A percentile compares a stretch with the other conserved stretches of the same genome.
Evolutionary conservation across 2,113 vertebrate genomes (phyloP).

Genomic region (Taurulus bubalis): DNA sequence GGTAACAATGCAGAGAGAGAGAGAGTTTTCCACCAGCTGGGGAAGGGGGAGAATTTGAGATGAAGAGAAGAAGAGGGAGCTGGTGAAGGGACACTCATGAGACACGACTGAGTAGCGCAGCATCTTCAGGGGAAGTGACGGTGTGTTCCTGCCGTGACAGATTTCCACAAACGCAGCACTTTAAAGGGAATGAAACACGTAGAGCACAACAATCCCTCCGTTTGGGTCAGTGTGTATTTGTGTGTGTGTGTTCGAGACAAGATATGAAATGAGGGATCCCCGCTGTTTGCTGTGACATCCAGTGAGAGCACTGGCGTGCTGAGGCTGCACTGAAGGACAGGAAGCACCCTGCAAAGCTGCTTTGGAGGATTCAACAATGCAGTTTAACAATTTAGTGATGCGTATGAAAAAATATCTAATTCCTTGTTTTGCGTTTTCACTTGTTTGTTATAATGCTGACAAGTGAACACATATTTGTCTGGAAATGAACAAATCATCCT

Average conservation of each 20-base stretch:
- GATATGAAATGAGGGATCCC: conserved; percentile 40
- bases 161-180: background rate
- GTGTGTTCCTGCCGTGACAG: background rate
- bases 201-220: background rate
- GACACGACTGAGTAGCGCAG: conserved; percentile 18
- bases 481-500: conserved; percentile 27
- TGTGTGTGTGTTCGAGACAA: background rate
- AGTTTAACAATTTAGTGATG: conserved; percentile 16
- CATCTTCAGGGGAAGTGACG: conserved; percentile 20
- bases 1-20: conserved; percentile 56
- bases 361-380: conserved; percentile 26
- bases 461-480: background rate
- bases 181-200: conserved; percentile 9
- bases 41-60: conserved; percentile 25
- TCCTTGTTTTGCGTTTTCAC: conserved; percentile 10
- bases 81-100: conserved; percentile 40
- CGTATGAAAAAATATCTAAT: conserved; percentile 17
- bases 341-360: conserved; percentile 25
- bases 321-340: conserved; percentile 35
- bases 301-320: conserved; percentile 6
- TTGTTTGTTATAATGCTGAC: conserved; percentile 29
- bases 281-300: conserved; percentile 54
- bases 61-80: conserved; percentile 3
- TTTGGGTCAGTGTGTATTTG: background rate
- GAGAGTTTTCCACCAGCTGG: conserved; percentile 43